Evolutionary conservation across 2,888 invertebrate species (phyloP).

Genomic region (Apamea anceps): DNA sequence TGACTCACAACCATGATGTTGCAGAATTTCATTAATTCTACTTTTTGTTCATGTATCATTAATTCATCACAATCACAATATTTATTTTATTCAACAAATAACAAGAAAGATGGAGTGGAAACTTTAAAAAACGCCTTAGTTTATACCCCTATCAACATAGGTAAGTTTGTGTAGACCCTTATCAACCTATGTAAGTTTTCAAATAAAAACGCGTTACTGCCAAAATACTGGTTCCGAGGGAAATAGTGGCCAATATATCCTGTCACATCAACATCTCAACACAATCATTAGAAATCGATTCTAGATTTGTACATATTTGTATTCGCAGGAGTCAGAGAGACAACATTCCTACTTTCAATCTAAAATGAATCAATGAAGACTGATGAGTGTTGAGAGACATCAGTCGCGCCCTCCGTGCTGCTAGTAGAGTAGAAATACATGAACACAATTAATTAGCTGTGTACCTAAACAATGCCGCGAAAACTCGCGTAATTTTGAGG

Average conservation of each 20-base stretch:
- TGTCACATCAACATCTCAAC: background rate
- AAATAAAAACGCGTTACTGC: background rate
- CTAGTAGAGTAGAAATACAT: background rate
- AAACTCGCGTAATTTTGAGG: background rate
- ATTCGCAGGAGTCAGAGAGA: background rate
- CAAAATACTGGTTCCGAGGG: background rate
- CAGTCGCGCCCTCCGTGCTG: background rate
- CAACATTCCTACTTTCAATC: background rate
- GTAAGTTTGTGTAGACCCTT: background rate
- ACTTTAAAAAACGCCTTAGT: background rate
- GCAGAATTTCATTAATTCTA: background rate
- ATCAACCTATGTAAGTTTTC: background rate
- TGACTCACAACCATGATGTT: background rate
- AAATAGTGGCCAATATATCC: background rate
- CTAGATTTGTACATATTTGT: background rate
- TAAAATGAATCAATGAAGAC: constrained; percentile 4
- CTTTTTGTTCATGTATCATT: background rate
- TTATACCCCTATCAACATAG: too few relatives aligned
- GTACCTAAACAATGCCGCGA: background rate
- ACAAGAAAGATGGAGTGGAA: background rate
- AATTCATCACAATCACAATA: background rate
- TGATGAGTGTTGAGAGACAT: background rate
- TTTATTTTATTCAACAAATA: background rate
- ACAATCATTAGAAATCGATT: constrained; percentile 1
- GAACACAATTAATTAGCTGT: background rate